phyloP scores from a whole-genome alignment of 2,113 vertebrate species.

The Muscicapa adusta region DNA sequence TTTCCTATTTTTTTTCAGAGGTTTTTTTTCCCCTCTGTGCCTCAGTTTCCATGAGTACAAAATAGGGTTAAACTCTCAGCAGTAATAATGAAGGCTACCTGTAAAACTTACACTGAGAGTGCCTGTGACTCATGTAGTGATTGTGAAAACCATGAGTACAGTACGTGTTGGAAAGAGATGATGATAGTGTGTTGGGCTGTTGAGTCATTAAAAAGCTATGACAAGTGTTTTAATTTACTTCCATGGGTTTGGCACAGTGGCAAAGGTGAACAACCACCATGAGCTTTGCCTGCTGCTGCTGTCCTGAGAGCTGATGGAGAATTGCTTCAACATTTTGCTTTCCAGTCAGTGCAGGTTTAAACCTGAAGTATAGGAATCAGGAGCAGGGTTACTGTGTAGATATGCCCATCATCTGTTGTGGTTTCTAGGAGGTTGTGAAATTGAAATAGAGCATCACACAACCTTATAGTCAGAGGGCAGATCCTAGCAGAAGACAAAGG shows the following conservation, averaged over 20 bases:
- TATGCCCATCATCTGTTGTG: background rate
- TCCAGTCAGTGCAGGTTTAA: background rate
- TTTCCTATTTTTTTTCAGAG: background rate
- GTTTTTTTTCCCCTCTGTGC: background rate
- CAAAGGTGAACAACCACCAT: background rate
- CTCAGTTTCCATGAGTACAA: background rate
- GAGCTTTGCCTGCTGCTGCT: background rate
- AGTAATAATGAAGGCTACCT: background rate
- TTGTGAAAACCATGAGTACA: slow-evolving; percentile 27
- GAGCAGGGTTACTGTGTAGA: rapidly evolving
- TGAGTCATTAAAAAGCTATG: slow-evolving; percentile 31
- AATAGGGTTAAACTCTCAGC: background rate
- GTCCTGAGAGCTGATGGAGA: background rate
- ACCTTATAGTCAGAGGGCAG: rapidly evolving
- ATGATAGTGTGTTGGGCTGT: background rate
- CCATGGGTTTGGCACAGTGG: background rate
- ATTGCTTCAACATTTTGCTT: background rate
- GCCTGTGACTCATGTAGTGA: background rate
- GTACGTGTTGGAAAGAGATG: background rate
- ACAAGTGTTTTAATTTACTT: slow-evolving; percentile 8
- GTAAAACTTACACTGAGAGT: background rate
- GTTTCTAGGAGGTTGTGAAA: background rate
- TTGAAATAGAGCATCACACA: background rate
- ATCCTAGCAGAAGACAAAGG: background rate
- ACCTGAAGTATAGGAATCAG: background rate